Evolutionary conservation across 2,888 invertebrate species (phyloP), one percentile per base, ranked within the genome.

Genomic region (Drosophila niveifrons): DNA sequence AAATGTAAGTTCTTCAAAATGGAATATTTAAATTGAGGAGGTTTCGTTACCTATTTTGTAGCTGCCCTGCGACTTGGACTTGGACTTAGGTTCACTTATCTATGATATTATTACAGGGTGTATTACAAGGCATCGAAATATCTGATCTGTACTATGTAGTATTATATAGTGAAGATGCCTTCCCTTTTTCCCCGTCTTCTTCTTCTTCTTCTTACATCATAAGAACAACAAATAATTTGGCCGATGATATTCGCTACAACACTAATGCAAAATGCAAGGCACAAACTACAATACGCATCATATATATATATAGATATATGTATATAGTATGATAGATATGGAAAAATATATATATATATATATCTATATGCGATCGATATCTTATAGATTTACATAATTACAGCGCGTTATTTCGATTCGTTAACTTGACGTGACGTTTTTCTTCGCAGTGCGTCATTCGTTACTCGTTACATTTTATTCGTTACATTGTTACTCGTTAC

Each of bases 1-100:
- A 28, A 13, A 48, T 56, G 13, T 65, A 53, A 44, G 39, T 68
- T 63, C 47, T 59, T 73, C 31, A 75, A 78, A 78, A 78, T 85
- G 82, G 86, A 85, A 83, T 23, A 23, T 23, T 85, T 74, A 62
- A 76, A 74, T 67, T 73, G 63, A 82, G 74, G 72, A 72, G 69
- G 28, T 72, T 72, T 75, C 23, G 66, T 72, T 64, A 51, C 53
- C 71, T 63, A 63, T 15, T 29, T 55, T 72, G 64, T 71, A 85
- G 75, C 75, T 76, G 76, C 75, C 75, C 48, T 65, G 72, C 67
- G 72, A 85, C 80, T 41, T 41, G 39, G 39, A 41, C 39, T 15
- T 41, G 39, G 39, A 41, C 39, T 85, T 69, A 66, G 62, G 48
- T 66, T n/a, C n/a, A 50, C 50, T 51, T 57, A 41, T 53, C 39